Percentiles rank a stretch among this genome's conserved stretches.
Conservation (phyloP, 1,140 invertebrate genomes). For the Heliconius hermathena region DNA sequence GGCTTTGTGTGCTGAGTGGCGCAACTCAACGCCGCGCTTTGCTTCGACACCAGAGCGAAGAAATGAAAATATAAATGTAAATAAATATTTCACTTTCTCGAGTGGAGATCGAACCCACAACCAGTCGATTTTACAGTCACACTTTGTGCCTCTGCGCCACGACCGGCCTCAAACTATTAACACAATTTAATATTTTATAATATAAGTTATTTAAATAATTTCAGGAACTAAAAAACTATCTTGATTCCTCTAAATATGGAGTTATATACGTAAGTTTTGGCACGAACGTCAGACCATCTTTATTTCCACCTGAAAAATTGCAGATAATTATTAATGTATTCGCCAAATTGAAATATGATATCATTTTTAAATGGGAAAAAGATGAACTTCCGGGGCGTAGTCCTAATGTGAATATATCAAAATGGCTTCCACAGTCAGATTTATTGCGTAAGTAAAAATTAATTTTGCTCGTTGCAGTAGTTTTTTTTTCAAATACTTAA, state of each 20-base stretch:
- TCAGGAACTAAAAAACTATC: constrained; percentile 55
- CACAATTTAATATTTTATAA: too few relatives aligned
- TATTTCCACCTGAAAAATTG: constrained; percentile 64
- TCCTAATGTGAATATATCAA: constrained; percentile 62
- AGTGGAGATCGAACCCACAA: too few relatives aligned
- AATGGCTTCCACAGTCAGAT: constrained; percentile 82
- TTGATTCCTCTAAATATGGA: constrained; percentile 52
- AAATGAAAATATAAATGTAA: too few relatives aligned
- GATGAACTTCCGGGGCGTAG: constrained; percentile 50
- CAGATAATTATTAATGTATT: constrained; percentile 74
- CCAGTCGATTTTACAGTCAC: too few relatives aligned
- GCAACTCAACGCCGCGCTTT: too few relatives aligned
- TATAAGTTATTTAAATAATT: constrained; percentile 1
- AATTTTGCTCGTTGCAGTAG: too few relatives aligned
- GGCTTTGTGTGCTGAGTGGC: too few relatives aligned
- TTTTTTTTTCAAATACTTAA: too few relatives aligned
- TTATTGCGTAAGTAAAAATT: constrained; percentile 70
- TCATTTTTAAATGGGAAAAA: constrained; percentile 81
- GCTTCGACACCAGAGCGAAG: too few relatives aligned
- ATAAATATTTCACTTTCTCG: too few relatives aligned
- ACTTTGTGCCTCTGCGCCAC: too few relatives aligned
- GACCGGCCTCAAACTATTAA: too few relatives aligned
- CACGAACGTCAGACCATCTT: constrained; percentile 69
- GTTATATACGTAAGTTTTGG: constrained; percentile 59
- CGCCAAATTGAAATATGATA: constrained; percentile 74